phyloP scores from a whole-genome alignment of 2,888 invertebrate genomes.

The Patella ulyssiponensis region DNA sequence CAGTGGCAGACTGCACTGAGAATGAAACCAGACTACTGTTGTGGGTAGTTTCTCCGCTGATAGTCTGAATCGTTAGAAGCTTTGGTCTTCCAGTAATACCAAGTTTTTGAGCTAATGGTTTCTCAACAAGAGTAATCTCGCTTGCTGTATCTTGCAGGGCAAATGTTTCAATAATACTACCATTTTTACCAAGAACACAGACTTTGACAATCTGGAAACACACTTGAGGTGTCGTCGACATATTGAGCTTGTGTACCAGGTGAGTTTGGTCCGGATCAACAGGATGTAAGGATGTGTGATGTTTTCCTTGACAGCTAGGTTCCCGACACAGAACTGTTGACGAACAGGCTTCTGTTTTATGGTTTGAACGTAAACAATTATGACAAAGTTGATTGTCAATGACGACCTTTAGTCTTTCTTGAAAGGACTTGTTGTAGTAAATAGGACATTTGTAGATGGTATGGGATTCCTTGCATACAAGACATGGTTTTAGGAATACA shows the following conservation, averaged over 20 bases:
- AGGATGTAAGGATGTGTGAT: not conserved
- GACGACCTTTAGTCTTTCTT: no score
- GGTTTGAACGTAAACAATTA: not conserved
- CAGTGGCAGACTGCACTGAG: not conserved
- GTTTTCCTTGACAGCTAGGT: not conserved
- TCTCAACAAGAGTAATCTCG: not conserved
- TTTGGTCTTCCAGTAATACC: not conserved
- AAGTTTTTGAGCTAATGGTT: not conserved
- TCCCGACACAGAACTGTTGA: not conserved
- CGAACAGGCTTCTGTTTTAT: not conserved
- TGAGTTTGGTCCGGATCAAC: not conserved
- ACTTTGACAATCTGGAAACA: conserved; percentile 1
- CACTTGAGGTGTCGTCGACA: not conserved
- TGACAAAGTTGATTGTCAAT: no score
- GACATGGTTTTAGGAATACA: no score
- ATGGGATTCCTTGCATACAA: no score
- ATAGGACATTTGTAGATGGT: no score
- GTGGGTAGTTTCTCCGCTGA: no score
- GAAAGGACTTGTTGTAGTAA: no score
- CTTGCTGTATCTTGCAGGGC: not conserved
- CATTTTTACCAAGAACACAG: not conserved
- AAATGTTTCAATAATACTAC: not conserved
- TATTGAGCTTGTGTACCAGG: not conserved
- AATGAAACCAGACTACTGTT: not conserved
- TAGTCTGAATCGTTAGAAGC: not conserved